phyloP scores from a whole-genome alignment of 1,140 invertebrate species.

The Drosophila leontia region DNA sequence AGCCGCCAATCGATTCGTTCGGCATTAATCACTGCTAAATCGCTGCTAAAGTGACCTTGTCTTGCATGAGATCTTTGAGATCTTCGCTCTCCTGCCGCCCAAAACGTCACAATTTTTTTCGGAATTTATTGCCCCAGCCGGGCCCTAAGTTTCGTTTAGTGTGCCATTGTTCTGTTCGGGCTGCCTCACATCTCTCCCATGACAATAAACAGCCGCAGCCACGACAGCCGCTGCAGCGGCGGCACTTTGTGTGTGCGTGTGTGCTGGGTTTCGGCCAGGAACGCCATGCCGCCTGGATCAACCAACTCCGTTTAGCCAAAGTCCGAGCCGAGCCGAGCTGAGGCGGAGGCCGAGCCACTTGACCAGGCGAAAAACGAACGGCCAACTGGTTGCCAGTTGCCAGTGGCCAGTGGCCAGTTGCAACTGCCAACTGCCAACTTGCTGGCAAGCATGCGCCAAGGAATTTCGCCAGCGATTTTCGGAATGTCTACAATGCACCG shows the following conservation, averaged over 20 bases:
- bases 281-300: conserved; percentile 51
- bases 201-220: conserved; percentile 68
- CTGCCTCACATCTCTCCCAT: conserved; percentile 67
- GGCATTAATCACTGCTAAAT: conserved; percentile 34
- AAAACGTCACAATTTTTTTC: conserved; percentile 61
- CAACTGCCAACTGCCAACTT: conserved; percentile 39
- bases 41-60: conserved; percentile 66
- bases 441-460: conserved; percentile 76
- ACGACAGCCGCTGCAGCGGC: conserved; percentile 35
- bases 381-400: conserved; percentile 65
- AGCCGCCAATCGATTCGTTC: conserved; percentile 8
- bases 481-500: conserved; percentile 77
- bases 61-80: conserved; percentile 29
- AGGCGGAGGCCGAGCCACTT: conserved; percentile 52
- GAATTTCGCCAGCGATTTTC: conserved; percentile 77
- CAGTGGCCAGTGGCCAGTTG: conserved; percentile 40
- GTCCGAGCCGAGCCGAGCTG: conserved; percentile 29
- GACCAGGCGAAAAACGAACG: conserved; percentile 51
- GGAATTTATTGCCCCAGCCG: conserved; percentile 63
- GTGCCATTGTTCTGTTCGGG: conserved; percentile 74
- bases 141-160: conserved; percentile 72
- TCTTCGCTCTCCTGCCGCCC: conserved; percentile 14
- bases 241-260: conserved; percentile 43
- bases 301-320: conserved; percentile 64
- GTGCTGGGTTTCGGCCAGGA: conserved; percentile 47